Conservation (phyloP, 2,888 invertebrate genomes). For the Tillus elongatus region DNA sequence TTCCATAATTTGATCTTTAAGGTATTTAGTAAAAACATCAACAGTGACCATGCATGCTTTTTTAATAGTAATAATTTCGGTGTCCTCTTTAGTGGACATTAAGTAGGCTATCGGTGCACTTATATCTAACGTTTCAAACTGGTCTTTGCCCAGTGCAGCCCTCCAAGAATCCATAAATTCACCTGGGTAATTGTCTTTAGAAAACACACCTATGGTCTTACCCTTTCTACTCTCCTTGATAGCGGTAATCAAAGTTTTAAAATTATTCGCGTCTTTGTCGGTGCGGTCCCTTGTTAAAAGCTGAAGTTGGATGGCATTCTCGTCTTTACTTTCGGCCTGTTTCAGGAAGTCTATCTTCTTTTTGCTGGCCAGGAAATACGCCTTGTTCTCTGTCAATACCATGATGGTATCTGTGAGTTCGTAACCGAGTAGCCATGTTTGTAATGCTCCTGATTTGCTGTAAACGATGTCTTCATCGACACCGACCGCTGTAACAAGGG, state of each 20-base stretch:
- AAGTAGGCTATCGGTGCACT: slow-evolving; percentile 75
- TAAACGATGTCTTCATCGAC: slow-evolving; percentile 93
- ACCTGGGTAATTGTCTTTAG: slow-evolving; percentile 88
- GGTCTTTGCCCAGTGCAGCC: slow-evolving; percentile 61
- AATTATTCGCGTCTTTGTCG: slow-evolving; percentile 89
- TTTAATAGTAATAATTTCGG: slow-evolving; percentile 80
- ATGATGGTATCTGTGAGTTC: slow-evolving; percentile 94
- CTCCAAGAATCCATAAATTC: slow-evolving; percentile 92
- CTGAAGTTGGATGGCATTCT: slow-evolving; percentile 70
- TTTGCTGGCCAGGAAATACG: slow-evolving; percentile 89
- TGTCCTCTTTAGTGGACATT: slow-evolving; percentile 91
- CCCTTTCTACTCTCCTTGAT: slow-evolving; percentile 85
- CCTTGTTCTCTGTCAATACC: slow-evolving; percentile 75
- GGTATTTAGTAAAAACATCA: slow-evolving; percentile 91
- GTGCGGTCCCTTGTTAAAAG: slow-evolving; percentile 80
- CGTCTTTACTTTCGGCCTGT: slow-evolving; percentile 81
- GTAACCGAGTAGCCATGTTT: slow-evolving; percentile 97
- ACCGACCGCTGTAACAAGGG: slow-evolving; percentile 84
- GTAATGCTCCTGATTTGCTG: slow-evolving; percentile 91
- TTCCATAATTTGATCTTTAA: slow-evolving; percentile 97
- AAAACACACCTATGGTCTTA: slow-evolving; percentile 79
- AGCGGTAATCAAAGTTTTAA: slow-evolving; percentile 62
- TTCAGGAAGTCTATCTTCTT: slow-evolving; percentile 96
- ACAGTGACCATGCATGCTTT: slow-evolving; percentile 89
- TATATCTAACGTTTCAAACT: slow-evolving; percentile 80